Evolutionary conservation across 2,888 invertebrate species (phyloP), one percentile per base, ranked within the genome.

Genomic region (Acleris cristana): DNA sequence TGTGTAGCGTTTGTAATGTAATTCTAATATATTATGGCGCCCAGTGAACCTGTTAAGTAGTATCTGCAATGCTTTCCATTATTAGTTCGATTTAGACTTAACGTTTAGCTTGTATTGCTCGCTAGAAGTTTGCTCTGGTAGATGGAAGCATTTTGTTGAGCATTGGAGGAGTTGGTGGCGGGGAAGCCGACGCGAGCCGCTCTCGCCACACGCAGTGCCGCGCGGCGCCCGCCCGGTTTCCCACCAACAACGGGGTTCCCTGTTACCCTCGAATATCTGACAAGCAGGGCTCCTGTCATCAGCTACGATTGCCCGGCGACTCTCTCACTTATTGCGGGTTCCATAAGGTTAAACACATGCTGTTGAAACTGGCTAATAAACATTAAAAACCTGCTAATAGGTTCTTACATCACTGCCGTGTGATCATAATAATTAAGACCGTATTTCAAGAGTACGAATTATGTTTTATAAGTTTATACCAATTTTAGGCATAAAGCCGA

Each of bases 251-350:
- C 78, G 64, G 52, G 58, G 52, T 64, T 57, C 54, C 52, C 54
- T 30, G 55, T 40, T 59, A 76, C 89, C 92, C 91, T 92, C 91
- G 72, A 80, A 82, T 90, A 85, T 92, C 92, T 89, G 91, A 90
- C 80, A 88, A 82, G 92, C 92, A 92, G 91, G 79, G 84, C 76
- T 84, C 91, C 88, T 85, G 82, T 91, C 90, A 79, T 92, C 92
- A 90, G 91, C 90, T 89, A 85, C 89, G 89, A 87, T 83, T 59
- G 62, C 48, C 61, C 52, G 53, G 58, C 30, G 60, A 19, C 64
- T 55, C 55, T 52, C 30, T 44, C 57, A 61, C 34, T 61, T 12
- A 57, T 54, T 69, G 70, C 62, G 72, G 74, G 74, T 76, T 74
- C 70, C 74, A 70, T 69, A 64, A 64, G 55, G 67, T 59, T 49